Evolutionary conservation across 2,888 invertebrate genomes (phyloP), one percentile per base, ranked within the genome.

Genomic region (Altica lythri): DNA sequence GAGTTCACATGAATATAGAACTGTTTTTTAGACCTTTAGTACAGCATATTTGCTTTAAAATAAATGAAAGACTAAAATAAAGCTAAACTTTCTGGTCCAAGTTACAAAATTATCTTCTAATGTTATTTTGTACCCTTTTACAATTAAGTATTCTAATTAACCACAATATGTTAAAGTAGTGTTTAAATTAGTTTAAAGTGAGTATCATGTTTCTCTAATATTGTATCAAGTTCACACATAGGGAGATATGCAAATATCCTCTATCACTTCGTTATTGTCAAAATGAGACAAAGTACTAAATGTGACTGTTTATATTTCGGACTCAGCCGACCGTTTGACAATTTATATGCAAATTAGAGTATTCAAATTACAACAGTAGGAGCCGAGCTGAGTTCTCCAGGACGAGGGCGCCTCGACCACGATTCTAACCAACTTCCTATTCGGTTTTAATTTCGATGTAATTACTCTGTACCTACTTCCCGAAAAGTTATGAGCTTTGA

Each of bases 311-410:
- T 61, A 61, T 60, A 42, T 43, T 47, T 52, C 29, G 55, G 37
- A 55, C 44, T 32, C 43, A 34, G 40, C 57, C 38, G 45, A 44
- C 59, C 60, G 62, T 66, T 64, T 66, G 64, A 67, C 66, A 69
- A 68, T 69, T 66, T 69, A 68, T 68, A 69, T 69, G 68, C 62
- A 69, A 69, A 69, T 69, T 64, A 64, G 64, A 57, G 62, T 62
- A 60, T 63, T 64, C 61, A 60, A 69, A 68, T 68, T 67, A 67
- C 63, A 61, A 60, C 54, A 40, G 56, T 45, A 46, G 38, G 47
- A 53, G 45, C 47, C 38, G 48, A 40, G 19, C 43, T 32, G 34
- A 43, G 37, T 19, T 44, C 51, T 19, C 27, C 37, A 16, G 37
- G 18, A 51, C 32, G 34, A 16, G 37, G 18, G 45, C 32, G 34